Evolutionary conservation across 2,113 vertebrate genomes (phyloP).

Genomic region (Macaca mulatta): DNA sequence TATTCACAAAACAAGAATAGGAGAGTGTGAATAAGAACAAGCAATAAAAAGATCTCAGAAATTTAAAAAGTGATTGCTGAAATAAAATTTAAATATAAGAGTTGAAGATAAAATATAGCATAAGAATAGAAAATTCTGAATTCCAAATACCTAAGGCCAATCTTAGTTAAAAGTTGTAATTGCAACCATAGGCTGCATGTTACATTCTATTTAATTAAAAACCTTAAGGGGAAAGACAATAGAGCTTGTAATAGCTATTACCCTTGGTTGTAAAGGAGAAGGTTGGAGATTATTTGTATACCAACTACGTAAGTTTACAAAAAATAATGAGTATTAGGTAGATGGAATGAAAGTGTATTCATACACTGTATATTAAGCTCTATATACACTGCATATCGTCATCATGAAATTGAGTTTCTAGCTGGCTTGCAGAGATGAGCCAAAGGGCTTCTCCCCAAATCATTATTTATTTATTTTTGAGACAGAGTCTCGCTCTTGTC

Average conservation of each 20-base stretch:
- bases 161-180: not conserved
- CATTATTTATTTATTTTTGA: too few relatives aligned
- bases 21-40: not conserved
- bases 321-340: not conserved
- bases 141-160: not conserved
- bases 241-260: not conserved
- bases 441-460: not conserved
- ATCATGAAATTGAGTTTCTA: not conserved
- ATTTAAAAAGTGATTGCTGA: not conserved
- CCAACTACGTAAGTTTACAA: not conserved
- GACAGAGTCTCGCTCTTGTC: too few relatives aligned
- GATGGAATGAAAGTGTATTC: not conserved
- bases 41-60: not conserved
- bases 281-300: not conserved
- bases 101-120: not conserved
- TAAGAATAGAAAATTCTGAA: not conserved
- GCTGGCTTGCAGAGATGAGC: not conserved
- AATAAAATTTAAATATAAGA: not conserved
- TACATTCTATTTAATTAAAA: not conserved
- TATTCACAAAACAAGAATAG: not conserved
- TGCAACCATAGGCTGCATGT: not conserved
- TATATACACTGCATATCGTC: not conserved
- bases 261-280: not conserved
- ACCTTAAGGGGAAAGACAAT: not conserved
- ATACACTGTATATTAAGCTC: not conserved